These are phyloP conservation scores for Hydropsyche tenuis DNA, from an alignment of 1,140 invertebrate genomes.

Conservation along the genomic window DNA sequence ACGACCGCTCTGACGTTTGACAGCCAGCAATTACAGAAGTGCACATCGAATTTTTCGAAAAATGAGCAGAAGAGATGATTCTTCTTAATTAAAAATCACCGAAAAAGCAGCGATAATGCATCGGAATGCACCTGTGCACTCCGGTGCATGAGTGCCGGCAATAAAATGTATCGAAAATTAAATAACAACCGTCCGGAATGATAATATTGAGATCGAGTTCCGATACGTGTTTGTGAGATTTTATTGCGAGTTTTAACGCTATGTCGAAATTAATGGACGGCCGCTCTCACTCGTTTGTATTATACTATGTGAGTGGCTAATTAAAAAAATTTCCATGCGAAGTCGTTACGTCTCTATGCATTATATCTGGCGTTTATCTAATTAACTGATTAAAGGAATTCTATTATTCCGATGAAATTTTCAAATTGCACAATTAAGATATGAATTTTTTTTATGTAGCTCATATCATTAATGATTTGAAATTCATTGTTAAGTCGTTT, in stretches of 20 bases:
- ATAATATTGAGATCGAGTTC: conserved; percentile 25
- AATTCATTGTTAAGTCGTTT: no score
- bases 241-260: conserved; percentile 18
- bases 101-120: neutral
- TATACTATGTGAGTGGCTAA: no score
- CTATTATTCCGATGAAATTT: no score
- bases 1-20: conserved; percentile 29
- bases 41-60: conserved; percentile 11
- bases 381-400: no score
- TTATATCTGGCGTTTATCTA: no score
- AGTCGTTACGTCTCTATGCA: no score
- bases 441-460: no score
- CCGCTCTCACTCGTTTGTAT: no score
- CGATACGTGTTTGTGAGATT: conserved; percentile 6
- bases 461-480: no score
- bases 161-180: conserved; percentile 20
- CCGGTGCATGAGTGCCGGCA: conserved; percentile 25
- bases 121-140: neutral
- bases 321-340: no score
- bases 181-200: conserved; percentile 24
- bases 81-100: no score
- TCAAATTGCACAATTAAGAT: no score
- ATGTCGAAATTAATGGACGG: neutral
- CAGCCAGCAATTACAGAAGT: conserved; percentile 41
- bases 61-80: neutral